These are phyloP conservation scores for Zaprionus tsacasi DNA, from an alignment of 1,140 invertebrate genomes.

Conservation along the genomic window DNA sequence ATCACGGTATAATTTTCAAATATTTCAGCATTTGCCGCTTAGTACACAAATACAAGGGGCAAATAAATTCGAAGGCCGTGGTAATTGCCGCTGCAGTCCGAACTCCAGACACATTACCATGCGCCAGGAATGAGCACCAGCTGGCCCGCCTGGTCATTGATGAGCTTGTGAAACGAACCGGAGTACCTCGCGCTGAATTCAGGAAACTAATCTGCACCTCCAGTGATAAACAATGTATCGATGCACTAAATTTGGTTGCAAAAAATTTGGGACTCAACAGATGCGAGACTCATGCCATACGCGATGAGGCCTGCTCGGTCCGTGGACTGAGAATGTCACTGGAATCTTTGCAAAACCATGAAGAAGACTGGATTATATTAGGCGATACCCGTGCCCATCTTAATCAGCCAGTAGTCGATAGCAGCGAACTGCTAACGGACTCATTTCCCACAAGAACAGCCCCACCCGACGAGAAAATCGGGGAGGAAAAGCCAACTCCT, in stretches of 20 bases:
- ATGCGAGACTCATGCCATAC: slow-evolving; percentile 37
- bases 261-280: slow-evolving; percentile 50
- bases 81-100: slow-evolving; percentile 69
- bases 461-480: slow-evolving; percentile 86
- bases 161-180: slow-evolving; percentile 64
- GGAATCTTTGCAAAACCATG: slow-evolving; percentile 33
- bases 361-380: slow-evolving; percentile 51
- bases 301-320: slow-evolving; percentile 47
- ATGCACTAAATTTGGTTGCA: slow-evolving; percentile 22
- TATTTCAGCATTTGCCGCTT: slow-evolving; percentile 27
- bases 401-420: slow-evolving; percentile 14
- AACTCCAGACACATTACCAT: slow-evolving; percentile 41
- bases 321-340: slow-evolving; percentile 50
- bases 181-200: slow-evolving; percentile 56
- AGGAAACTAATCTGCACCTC: slow-evolving; percentile 56
- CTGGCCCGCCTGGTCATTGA: slow-evolving; percentile 55
- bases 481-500: neutral
- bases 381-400: slow-evolving; percentile 47
- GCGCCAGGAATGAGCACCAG: slow-evolving; percentile 34
- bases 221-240: neutral
- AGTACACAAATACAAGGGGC: slow-evolving; percentile 20
- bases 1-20: too few species aligned
- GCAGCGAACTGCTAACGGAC: slow-evolving; percentile 41
- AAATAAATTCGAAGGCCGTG: slow-evolving; percentile 30
- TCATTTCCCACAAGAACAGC: too few species aligned